A percentile compares a stretch with the other conserved stretches of the same genome.
Evolutionary conservation across 2,113 vertebrate genomes (phyloP).

Genomic region (Corythornis vintsioides): DNA sequence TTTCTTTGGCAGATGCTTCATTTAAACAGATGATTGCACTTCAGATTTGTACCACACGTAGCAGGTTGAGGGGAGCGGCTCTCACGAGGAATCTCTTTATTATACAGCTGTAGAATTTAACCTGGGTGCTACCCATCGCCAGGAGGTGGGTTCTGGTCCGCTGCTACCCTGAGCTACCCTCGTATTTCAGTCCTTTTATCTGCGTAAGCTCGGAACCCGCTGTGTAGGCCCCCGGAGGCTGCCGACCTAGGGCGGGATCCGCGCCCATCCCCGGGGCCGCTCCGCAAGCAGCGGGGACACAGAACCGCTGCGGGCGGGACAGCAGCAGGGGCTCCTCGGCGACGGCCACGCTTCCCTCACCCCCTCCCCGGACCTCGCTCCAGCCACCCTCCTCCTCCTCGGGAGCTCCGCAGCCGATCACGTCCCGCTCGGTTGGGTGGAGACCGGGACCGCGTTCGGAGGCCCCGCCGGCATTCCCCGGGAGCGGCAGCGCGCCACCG

Average conservation of each 20-base stretch:
- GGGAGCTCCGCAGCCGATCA: background rate
- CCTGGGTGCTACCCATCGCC: fast-evolving
- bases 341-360: too few relatives aligned
- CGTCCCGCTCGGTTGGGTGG: fast-evolving
- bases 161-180: fast-evolving
- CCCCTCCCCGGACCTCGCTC: background rate
- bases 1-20: too few relatives aligned
- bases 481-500: too few relatives aligned
- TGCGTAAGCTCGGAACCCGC: fast-evolving
- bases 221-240: background rate
- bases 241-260: too few relatives aligned
- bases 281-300: too few relatives aligned
- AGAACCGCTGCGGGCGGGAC: background rate
- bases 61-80: fast-evolving
- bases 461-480: too few relatives aligned
- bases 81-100: too few relatives aligned
- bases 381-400: too few relatives aligned
- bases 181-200: fast-evolving
- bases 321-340: background rate
- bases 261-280: fast-evolving
- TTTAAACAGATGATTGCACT: background rate
- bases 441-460: fast-evolving
- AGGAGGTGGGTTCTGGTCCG: fast-evolving
- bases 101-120: background rate
- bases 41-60: fast-evolving